phyloP scores from a whole-genome alignment of 35 echinoderm and acorn worm species.

The Chiridota heheva region DNA sequence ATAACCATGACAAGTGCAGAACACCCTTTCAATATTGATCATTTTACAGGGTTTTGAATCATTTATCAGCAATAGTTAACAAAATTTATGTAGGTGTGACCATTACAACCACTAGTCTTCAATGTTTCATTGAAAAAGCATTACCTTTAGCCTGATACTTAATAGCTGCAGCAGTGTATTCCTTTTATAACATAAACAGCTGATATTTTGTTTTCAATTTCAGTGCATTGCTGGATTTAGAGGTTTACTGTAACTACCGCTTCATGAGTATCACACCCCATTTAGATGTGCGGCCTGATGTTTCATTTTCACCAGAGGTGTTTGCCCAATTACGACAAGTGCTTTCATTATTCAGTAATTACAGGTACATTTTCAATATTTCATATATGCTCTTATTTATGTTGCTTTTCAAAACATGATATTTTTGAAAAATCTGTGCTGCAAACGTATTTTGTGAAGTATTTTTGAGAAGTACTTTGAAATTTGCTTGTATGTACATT shows the following conservation, averaged over 20 bases:
- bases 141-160: too few relatives aligned
- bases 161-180: too few relatives aligned
- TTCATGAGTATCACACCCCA: slow-evolving; percentile 82
- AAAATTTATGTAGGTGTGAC: too few relatives aligned
- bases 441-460: background rate
- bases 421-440: background rate
- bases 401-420: background rate
- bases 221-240: slow-evolving; percentile 95
- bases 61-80: too few relatives aligned
- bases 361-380: slow-evolving; percentile 27
- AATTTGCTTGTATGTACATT: too few relatives aligned
- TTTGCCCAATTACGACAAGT: slow-evolving; percentile 61
- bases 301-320: slow-evolving; percentile 43
- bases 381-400: background rate
- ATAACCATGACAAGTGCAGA: too few relatives aligned
- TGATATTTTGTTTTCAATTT: slow-evolving; percentile 9
- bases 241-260: slow-evolving; percentile 85
- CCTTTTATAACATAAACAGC: background rate
- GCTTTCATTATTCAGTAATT: slow-evolving; percentile 72
- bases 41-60: too few relatives aligned
- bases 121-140: too few relatives aligned
- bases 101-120: too few relatives aligned
- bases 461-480: background rate
- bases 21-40: too few relatives aligned
- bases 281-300: slow-evolving; percentile 52